These are phyloP conservation scores for Polymixis lichenea DNA, from an alignment of 2,888 invertebrate species.

Conservation along the genomic window DNA sequence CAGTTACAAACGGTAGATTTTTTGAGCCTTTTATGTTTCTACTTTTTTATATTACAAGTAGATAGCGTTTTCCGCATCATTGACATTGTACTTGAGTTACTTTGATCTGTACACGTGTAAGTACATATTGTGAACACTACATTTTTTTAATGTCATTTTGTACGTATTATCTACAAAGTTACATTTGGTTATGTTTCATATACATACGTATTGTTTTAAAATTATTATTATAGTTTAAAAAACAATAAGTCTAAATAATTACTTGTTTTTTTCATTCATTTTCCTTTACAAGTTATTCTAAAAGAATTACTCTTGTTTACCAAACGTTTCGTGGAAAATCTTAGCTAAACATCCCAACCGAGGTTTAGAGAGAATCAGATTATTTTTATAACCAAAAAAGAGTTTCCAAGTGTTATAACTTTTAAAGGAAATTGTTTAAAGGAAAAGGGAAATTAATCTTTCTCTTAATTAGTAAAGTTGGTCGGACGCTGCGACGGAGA, in stretches of 20 bases:
- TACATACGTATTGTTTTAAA: not conserved
- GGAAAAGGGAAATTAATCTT: conserved; percentile 89
- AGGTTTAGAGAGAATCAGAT: conserved; percentile 67
- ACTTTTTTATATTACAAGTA: not conserved
- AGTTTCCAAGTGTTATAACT: conserved; percentile 79
- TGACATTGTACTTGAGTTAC: not conserved
- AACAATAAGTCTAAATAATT: not conserved
- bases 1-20: no score
- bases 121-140: not conserved
- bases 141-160: not conserved
- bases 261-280: conserved; percentile 15
- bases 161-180: not conserved
- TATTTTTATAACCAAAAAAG: conserved; percentile 74
- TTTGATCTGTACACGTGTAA: conserved; percentile 7
- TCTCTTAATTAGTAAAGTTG: conserved; percentile 89
- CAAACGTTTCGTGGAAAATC: conserved; percentile 45
- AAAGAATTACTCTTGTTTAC: conserved; percentile 29
- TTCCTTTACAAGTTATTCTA: not conserved
- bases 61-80: not conserved
- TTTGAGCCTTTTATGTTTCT: not conserved
- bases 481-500: conserved; percentile 80
- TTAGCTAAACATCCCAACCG: conserved; percentile 38
- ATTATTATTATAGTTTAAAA: not conserved
- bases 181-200: not conserved
- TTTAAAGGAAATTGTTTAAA: conserved; percentile 86